A percentile compares a stretch with the other conserved stretches of the same genome.
phyloP scores from a whole-genome alignment of 1,140 invertebrate species.

The Drosophila tropicalis region DNA sequence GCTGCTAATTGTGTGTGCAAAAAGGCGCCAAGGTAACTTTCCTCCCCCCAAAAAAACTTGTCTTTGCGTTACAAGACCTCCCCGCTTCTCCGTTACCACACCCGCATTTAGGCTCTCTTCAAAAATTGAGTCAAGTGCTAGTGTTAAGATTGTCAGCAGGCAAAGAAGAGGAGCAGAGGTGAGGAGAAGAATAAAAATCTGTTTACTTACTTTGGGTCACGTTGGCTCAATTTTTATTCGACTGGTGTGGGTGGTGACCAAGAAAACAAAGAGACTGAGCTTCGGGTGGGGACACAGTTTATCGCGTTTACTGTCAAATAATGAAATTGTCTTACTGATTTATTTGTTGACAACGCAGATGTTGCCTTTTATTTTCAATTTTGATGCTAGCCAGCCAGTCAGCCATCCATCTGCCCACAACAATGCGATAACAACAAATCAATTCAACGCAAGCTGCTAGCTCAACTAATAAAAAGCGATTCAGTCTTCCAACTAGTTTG shows the following conservation, averaged over 20 bases:
- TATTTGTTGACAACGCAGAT: constrained; percentile 80
- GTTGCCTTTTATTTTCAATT: constrained; percentile 82
- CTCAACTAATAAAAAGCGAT: constrained; percentile 79
- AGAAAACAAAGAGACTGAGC: background rate
- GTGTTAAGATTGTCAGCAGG: constrained; percentile 8
- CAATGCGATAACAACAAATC: constrained; percentile 81
- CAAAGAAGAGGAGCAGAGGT: background rate
- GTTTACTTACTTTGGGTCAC: constrained; percentile 47
- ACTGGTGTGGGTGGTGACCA: background rate
- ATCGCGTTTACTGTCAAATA: constrained; percentile 82
- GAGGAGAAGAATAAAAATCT: constrained; percentile 15
- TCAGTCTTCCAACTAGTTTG: constrained; percentile 56
- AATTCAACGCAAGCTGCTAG: constrained; percentile 80
- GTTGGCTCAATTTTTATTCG: constrained; percentile 52
- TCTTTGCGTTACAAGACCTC: background rate
- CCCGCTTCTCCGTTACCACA: background rate
- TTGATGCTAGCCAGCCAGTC: constrained; percentile 52
- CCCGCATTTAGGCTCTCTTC: background rate
- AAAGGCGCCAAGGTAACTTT: constrained; percentile 41
- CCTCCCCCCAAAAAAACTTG: constrained; percentile 26
- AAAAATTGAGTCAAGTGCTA: constrained; percentile 11
- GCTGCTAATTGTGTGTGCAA: constrained; percentile 73
- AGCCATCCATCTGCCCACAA: constrained; percentile 66
- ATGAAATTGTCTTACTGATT: constrained; percentile 80
- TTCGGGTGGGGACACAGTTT: constrained; percentile 61